phyloP scores from a whole-genome alignment of 1,140 invertebrate species.

The Drosophila nikananu region DNA sequence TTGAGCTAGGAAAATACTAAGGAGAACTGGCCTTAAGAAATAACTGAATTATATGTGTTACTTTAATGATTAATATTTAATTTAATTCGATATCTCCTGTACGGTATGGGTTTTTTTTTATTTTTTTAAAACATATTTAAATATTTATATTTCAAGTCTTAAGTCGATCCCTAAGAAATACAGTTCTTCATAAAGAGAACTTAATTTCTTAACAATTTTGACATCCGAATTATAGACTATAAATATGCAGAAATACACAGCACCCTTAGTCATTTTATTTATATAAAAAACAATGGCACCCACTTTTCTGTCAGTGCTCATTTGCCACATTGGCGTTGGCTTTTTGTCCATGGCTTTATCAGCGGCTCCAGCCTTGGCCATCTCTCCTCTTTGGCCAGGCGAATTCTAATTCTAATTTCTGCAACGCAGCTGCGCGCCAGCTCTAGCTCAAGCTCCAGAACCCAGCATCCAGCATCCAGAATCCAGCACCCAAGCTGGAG shows the following conservation, averaged over 20 bases:
- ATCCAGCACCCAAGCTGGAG: constrained; percentile 8
- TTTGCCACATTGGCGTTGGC: constrained; percentile 51
- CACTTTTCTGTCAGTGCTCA: constrained; percentile 32
- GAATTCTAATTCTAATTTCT: constrained; percentile 78
- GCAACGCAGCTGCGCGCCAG: constrained; percentile 79
- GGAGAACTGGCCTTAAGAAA: too few relatives aligned
- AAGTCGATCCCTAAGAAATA: neutral
- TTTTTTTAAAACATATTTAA: neutral
- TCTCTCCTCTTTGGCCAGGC: constrained; percentile 49
- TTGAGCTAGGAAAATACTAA: neutral
- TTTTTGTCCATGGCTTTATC: constrained; percentile 55
- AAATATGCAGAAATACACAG: too few relatives aligned
- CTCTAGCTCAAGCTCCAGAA: constrained; percentile 2
- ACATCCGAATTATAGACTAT: neutral
- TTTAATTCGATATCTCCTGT: neutral
- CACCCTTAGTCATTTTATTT: neutral
- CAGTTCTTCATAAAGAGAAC: fast-evolving
- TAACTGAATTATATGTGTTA: neutral
- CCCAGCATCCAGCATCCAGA: constrained; percentile 8
- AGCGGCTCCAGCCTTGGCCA: constrained; percentile 54
- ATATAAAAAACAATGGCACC: neutral
- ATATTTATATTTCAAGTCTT: neutral
- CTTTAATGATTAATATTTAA: neutral
- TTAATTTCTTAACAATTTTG: neutral
- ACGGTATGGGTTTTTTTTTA: too few relatives aligned